Conservation (phyloP, 2,797 vertebrate species). For the Spinus olivaceus region DNA sequence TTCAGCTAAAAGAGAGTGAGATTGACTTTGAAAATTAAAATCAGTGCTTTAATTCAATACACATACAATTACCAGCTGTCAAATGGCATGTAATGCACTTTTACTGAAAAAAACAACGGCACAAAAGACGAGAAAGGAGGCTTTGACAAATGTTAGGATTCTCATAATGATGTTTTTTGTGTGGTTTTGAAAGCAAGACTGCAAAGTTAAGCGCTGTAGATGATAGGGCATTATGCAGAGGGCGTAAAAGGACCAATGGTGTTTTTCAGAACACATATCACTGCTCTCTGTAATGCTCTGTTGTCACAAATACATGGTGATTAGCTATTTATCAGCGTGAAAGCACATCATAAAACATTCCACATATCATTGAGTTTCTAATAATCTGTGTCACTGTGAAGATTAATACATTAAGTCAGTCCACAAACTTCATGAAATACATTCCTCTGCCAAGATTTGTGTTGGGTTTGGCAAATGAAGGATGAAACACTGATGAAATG, state of each 20-base stretch:
- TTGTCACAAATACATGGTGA: slow-evolving; percentile 40
- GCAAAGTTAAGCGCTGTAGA: slow-evolving; percentile 26
- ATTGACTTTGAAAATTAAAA: slow-evolving; percentile 64
- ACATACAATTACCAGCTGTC: slow-evolving; percentile 53
- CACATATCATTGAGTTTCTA: slow-evolving; percentile 13
- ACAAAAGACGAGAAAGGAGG: slow-evolving; percentile 24
- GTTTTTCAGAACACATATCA: slow-evolving; percentile 31
- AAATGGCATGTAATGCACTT: slow-evolving; percentile 40
- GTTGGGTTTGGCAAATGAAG: slow-evolving; percentile 4
- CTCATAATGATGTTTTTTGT: background rate
- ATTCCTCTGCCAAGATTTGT: slow-evolving; percentile 14
- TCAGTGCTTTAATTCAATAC: slow-evolving; percentile 62
- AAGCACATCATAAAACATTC: slow-evolving; percentile 39
- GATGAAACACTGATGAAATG: background rate
- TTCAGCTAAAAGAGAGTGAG: slow-evolving; percentile 40
- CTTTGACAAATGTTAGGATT: slow-evolving; percentile 47
- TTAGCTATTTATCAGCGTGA: slow-evolving; percentile 47
- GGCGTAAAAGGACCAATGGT: background rate
- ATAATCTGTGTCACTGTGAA: slow-evolving; percentile 1
- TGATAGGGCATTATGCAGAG: slow-evolving; percentile 37
- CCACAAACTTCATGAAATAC: slow-evolving; percentile 13
- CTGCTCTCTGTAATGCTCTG: slow-evolving; percentile 27
- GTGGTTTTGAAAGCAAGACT: slow-evolving; percentile 34
- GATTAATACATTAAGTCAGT: slow-evolving; percentile 38
- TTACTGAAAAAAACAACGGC: background rate